Evolutionary conservation across 2,888 invertebrate genomes (phyloP), one percentile per base, ranked within the genome.

Genomic region (Lasioglossum leucozonium): DNA sequence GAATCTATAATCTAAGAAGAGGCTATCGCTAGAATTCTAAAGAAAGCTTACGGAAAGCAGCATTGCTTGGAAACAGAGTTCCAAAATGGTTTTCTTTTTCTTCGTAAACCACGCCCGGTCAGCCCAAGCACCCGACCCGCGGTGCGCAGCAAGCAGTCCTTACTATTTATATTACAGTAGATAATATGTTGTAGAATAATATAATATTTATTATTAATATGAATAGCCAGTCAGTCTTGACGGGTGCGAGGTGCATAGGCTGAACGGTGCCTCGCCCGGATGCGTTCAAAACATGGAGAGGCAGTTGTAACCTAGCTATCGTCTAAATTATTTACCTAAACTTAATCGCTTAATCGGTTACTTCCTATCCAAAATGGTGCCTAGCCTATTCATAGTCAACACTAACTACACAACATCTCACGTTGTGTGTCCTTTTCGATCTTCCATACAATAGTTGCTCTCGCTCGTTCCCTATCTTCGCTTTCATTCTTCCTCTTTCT

Each of bases 141-240:
- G 91, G 92, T 93, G 93, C 93, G 93, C 92, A 93, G 93, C 93
- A 93, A 94, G 93, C 93, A 93, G 91, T 91, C 92, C 93, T 93
- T 92, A 93, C 92, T 92, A 93, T 92, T 84, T 93, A 93, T 93
- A 92, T 93, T 94, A 93, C 88, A 86, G 88, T 90, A 89, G 86
- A 91, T 91, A 89, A 87, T 89, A 89, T 90, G 90, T 90, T 89
- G 91, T 91, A 90, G 89, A 92, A 89, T 91, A 91, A 90, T 90
- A 91, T 88, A 89, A 69, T 91, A 91, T 92, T 88, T 89, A 91
- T 91, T 88, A 90, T 93, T 89, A 91, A 91, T 94, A 93, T 92
- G 92, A 93, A 92, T 93, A 94, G 93, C 93, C 94, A 93, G 94
- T 94, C 94, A 94, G 93, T 94, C 94, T 93, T 94, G 93, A 92